Conservation (phyloP, 92 coral and sea anemone species). For the Epizoanthus scotinus region DNA sequence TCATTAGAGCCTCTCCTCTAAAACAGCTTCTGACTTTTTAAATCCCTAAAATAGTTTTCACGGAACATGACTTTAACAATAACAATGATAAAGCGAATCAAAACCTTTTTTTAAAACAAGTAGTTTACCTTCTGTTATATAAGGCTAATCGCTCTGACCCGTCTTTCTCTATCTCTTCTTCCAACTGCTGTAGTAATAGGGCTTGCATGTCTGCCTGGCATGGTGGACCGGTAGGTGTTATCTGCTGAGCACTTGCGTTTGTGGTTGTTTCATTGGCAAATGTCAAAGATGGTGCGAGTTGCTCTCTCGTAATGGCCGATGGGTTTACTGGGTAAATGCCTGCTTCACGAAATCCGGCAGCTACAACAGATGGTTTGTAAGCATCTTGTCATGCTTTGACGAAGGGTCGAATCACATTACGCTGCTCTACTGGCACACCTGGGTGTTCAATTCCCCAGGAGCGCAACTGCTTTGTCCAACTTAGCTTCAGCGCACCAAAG, state of each 20-base stretch:
- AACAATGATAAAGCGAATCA: too few species aligned
- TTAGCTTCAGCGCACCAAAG: constrained; percentile 54
- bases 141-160: neutral
- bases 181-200: neutral
- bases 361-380: neutral
- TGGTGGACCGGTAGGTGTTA: neutral
- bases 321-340: neutral
- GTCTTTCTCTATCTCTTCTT: neutral
- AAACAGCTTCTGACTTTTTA: too few species aligned
- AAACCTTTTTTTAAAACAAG: too few species aligned
- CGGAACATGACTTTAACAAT: too few species aligned
- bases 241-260: neutral
- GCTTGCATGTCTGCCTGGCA: neutral
- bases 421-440: neutral
- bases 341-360: neutral
- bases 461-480: constrained; percentile 46
- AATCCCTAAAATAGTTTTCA: too few species aligned
- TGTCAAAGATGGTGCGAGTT: neutral
- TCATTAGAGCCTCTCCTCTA: too few species aligned
- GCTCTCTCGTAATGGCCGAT: neutral
- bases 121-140: neutral
- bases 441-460: too few species aligned
- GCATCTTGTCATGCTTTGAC: neutral
- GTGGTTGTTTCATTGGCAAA: neutral
- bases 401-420: neutral